Base-by-base conservation (phyloP, 2,888 invertebrate genomes). In the Thera obeliscata region DNA sequence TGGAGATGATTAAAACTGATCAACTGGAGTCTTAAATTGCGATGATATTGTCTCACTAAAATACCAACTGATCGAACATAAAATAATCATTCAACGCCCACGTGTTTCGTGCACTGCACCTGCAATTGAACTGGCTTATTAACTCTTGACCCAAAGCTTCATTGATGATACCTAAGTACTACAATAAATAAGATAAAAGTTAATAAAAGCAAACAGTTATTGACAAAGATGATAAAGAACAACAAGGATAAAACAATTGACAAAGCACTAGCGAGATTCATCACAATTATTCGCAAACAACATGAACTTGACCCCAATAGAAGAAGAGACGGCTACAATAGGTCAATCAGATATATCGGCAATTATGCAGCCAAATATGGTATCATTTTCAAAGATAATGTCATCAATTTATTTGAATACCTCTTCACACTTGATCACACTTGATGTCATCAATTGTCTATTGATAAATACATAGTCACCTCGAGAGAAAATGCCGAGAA, bases 291-390 rank as follows among this genome's bases (percentile, higher is more conserved):
- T 41, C 52, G 56, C 46, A 49, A 55, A 36, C 65, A 60, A 46
- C 61, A 62, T 69, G 59, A 69, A 69, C 65, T 69, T 63, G 69
- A 69, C 65, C 62, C 38, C 61, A 46, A 61, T 48, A 49, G 43
- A 59, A 54, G 12, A 12, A 38, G 35, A 56, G 49, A 54, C 33
- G n/a, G 56, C 57, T 48, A 66, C 66, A 57, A 66, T 57, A 57
- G 61, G 46, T 56, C 57, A 54, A 61, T 54, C 58, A 48, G 61
- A 66, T 52, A 12, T 46, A 56, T 50, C 43, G 9, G 41, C 12
- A 50, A 60, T 43, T 50, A 66, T 56, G 12, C 49, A n/a, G 33
- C 12, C 35, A 52, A 55, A 64, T 56, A 56, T 41, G 9, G 54
- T 8, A 55, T 59, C 46, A n/a, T 22, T 49, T 11, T 35, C 22